These are phyloP conservation scores for Rotaria sp. DNA, from an alignment of 2,888 invertebrate species.

Conservation along the genomic window DNA sequence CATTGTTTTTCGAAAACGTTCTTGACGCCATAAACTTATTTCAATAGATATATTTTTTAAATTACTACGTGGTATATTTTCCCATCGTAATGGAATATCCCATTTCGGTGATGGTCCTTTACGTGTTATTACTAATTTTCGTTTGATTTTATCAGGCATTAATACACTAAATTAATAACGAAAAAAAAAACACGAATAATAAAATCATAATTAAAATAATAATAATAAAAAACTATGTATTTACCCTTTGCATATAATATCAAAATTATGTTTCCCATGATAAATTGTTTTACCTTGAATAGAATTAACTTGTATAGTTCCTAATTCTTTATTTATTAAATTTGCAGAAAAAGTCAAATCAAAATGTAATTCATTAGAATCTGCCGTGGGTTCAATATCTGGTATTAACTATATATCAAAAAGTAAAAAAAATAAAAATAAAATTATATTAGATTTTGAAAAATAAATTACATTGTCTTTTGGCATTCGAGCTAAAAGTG, in stretches of 20 bases:
- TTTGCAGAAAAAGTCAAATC: not conserved
- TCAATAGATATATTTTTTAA: conserved; percentile 76
- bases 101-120: conserved; percentile 76
- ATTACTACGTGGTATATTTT: conserved; percentile 72
- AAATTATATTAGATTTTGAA: not conserved
- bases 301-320: not conserved
- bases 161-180: not conserved
- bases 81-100: conserved; percentile 81
- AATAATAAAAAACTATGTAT: not conserved
- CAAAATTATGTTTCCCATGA: conserved; percentile 59
- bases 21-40: conserved; percentile 89
- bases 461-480: not conserved
- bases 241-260: conserved; percentile 87
- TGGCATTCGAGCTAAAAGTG: not conserved
- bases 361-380: not conserved
- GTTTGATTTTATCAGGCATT: conserved; percentile 67
- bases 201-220: not conserved
- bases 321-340: not conserved
- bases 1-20: conserved; percentile 59
- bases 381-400: no score
- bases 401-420: not conserved
- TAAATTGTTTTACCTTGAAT: not conserved
- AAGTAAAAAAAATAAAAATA: not conserved
- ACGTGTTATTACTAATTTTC: conserved; percentile 79
- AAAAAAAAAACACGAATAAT: no score